Base-by-base conservation (phyloP, 1,140 invertebrate species). In the Xylocopa sonorina region DNA sequence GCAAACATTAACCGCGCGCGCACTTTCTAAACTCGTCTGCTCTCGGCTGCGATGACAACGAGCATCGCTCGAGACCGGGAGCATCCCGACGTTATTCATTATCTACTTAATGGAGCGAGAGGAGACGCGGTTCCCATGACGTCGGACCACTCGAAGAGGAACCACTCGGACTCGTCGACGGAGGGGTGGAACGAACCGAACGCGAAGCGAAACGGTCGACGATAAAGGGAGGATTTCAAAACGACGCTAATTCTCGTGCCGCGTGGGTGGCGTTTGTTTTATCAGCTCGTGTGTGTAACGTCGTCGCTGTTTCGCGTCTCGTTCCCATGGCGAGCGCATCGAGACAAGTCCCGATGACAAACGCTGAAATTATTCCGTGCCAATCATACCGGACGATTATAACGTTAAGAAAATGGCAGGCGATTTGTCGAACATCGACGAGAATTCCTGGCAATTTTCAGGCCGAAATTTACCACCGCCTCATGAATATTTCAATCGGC, bases 191-290 rank as follows among this genome's bases (percentile, higher is more conserved):
- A n/a, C n/a, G n/a, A n/a, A n/a, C n/a, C n/a, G n/a, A n/a, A n/a
- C n/a, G n/a, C n/a, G n/a, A n/a, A n/a, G n/a, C n/a, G n/a, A n/a
- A n/a, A n/a, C n/a, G n/a, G n/a, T n/a, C n/a, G n/a, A n/a, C n/a
- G n/a, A n/a, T n/a, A n/a, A n/a, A n/a, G n/a, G n/a, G n/a, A n/a
- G n/a, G n/a, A n/a, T n/a, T n/a, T n/a, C n/a, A n/a, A 55, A 67
- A 80, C 48, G 48, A 29, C 64, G 58, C 41, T 55, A 72, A 78
- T 78, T 78, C 75, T n/a, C n/a, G n/a, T n/a, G 21, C 34, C 46
- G 64, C 32, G 73, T 80, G 84, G 83, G 87, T 83, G 88, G n/a
- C 90, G 88, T 89, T 91, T 90, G 89, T 90, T 92, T 90, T 89
- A 90, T n/a, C n/a, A n/a, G n/a, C n/a, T n/a, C n/a, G n/a, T n/a